These are phyloP conservation scores for Clarias platycephalus DNA, from an alignment of 2,797 vertebrate species.

Conservation along the genomic window DNA sequence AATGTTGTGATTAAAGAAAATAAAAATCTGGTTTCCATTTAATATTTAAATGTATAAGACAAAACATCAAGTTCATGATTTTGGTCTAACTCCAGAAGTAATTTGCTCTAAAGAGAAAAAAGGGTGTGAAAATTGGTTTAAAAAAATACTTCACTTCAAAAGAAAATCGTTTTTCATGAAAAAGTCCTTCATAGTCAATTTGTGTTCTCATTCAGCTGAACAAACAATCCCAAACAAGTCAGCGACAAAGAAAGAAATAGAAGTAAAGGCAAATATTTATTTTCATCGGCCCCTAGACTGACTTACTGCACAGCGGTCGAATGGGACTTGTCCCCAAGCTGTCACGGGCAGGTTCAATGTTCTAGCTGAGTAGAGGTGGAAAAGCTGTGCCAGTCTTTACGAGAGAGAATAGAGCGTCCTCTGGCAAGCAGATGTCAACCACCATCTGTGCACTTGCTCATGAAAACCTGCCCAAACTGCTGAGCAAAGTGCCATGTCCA, in stretches of 20 bases:
- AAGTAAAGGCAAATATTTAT: slow-evolving; percentile 36
- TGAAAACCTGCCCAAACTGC: slow-evolving; percentile 10
- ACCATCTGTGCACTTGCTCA: slow-evolving; percentile 38
- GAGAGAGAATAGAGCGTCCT: slow-evolving; percentile 34
- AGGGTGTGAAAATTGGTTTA: background rate
- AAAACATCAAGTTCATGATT: background rate
- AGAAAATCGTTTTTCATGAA: background rate
- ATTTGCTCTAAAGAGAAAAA: background rate
- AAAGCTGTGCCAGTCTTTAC: slow-evolving; percentile 28
- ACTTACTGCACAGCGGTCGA: slow-evolving; percentile 30
- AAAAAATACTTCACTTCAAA: background rate
- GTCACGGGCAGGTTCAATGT: slow-evolving; percentile 38
- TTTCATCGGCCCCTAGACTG: slow-evolving; percentile 16
- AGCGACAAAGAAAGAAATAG: slow-evolving; percentile 24
- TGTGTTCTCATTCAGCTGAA: slow-evolving; percentile 26
- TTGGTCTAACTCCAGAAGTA: background rate
- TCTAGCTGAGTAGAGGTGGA: slow-evolving; percentile 34
- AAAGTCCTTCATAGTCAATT: slow-evolving; percentile 18
- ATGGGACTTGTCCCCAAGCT: slow-evolving; percentile 40
- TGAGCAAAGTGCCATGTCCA: background rate
- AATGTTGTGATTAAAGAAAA: background rate
- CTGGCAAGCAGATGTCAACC: slow-evolving; percentile 50
- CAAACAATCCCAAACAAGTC: slow-evolving; percentile 26
- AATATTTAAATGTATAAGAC: background rate
- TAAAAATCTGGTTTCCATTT: background rate